These are phyloP conservation scores for Musca domestica DNA, from an alignment of 1,140 invertebrate species.

Conservation along the genomic window DNA sequence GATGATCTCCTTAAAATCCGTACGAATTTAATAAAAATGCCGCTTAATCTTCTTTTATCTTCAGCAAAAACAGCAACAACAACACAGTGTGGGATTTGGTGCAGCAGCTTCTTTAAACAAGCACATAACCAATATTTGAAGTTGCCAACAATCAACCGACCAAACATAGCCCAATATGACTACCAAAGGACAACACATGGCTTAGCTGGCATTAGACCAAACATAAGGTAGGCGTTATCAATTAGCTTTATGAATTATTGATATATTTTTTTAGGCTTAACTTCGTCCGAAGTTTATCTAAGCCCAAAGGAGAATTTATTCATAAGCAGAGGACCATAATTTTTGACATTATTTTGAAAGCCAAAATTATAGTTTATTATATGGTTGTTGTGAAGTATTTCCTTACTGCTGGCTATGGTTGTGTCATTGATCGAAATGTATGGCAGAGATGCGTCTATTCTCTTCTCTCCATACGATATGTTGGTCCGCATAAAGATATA, in stretches of 20 bases:
- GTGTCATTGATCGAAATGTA: too few species aligned
- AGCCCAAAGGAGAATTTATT: not conserved
- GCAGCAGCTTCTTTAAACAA: slow-evolving; percentile 9
- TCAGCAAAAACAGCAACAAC: not conserved
- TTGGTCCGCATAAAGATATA: too few species aligned
- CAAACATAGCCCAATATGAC: not conserved
- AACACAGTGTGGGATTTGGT: not conserved
- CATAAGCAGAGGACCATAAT: slow-evolving; percentile 5
- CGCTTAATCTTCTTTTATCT: slow-evolving; percentile 9
- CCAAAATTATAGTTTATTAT: not conserved
- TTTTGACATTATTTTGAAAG: slow-evolving; percentile 1
- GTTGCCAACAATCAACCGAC: not conserved
- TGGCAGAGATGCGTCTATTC: too few species aligned
- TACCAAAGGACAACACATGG: not conserved
- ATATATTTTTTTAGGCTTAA: slow-evolving; percentile 9
- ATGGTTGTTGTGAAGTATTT: not conserved
- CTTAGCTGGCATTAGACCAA: too few species aligned
- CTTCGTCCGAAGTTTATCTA: not conserved
- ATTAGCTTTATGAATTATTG: slow-evolving; percentile 22
- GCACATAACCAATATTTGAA: slow-evolving; percentile 13
- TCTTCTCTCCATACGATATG: too few species aligned
- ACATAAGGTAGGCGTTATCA: slow-evolving; percentile 21
- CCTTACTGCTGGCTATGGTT: too few species aligned
- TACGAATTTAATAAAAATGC: not conserved
- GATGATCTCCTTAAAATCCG: not conserved